Evolutionary conservation across 2,888 invertebrate genomes (phyloP).

Genomic region (Zygothrica quintamaculata): DNA sequence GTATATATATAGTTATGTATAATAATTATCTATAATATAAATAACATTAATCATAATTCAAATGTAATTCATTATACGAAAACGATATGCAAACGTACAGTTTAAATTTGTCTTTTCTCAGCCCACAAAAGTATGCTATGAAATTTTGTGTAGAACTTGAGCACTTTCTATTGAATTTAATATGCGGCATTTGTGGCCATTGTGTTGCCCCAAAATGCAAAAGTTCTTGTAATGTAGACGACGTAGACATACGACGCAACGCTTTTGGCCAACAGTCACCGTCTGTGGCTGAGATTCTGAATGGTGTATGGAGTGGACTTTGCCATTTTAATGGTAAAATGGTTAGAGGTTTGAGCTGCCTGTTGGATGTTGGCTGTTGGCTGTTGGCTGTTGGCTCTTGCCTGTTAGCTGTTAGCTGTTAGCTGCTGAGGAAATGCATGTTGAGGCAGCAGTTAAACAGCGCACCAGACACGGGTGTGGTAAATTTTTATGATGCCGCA

Average conservation of each 20-base stretch:
- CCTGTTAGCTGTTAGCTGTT: too few relatives aligned
- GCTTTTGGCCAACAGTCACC: conserved; percentile 45
- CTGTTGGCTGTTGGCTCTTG: neutral
- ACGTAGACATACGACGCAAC: conserved; percentile 22
- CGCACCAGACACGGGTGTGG: conserved; percentile 73
- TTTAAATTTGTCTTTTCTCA: conserved; percentile 12
- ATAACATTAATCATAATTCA: too few relatives aligned
- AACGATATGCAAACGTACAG: too few relatives aligned
- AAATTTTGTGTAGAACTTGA: conserved; percentile 31
- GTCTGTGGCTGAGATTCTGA: conserved; percentile 54
- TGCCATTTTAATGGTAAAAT: too few relatives aligned
- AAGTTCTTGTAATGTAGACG: conserved; percentile 55
- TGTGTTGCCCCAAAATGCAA: conserved; percentile 44
- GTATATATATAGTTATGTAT: too few relatives aligned
- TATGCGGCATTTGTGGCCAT: conserved; percentile 51
- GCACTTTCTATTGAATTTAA: conserved; percentile 67
- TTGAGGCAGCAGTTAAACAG: conserved; percentile 69
- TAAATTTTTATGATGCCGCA: conserved; percentile 78
- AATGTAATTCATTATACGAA: too few relatives aligned
- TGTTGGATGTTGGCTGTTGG: neutral
- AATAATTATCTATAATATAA: neutral
- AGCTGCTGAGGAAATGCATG: conserved; percentile 46
- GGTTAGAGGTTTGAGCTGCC: neutral
- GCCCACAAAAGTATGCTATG: conserved; percentile 48
- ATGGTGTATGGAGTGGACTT: conserved; percentile 23